Evolutionary conservation across 53 echinoderm and acorn worm species (phyloP).

Genomic region (Antedon mediterranea): DNA sequence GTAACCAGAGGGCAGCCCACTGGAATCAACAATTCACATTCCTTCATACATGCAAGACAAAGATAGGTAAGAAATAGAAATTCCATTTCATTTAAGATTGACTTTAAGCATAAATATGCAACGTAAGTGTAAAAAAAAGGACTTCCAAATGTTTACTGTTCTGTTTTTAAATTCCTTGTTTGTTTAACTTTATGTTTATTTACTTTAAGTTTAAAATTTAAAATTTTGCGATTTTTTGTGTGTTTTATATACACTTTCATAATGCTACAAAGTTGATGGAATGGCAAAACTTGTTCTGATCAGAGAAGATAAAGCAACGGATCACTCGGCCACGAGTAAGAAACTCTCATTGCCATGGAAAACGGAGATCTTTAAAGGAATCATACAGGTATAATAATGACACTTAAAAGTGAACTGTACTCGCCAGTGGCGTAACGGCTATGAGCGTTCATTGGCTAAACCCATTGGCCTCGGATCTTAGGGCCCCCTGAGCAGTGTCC

Average conservation of each 20-base stretch:
- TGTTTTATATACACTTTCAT: neutral
- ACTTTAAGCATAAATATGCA: no score
- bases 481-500: no score
- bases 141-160: no score
- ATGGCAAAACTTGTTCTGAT: slow-evolving; percentile 34
- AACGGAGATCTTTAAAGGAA: slow-evolving; percentile 87
- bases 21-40: slow-evolving; percentile 69
- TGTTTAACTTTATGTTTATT: no score
- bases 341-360: slow-evolving; percentile 79
- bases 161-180: no score
- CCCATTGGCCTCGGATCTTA: no score
- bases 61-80: slow-evolving; percentile 35
- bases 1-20: slow-evolving; percentile 55
- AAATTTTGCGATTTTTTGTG: neutral
- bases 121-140: no score
- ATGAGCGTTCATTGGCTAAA: no score
- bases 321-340: slow-evolving; percentile 56
- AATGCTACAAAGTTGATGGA: slow-evolving; percentile 51
- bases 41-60: slow-evolving; percentile 41
- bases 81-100: no score
- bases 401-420: no score
- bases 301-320: slow-evolving; percentile 41
- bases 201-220: no score
- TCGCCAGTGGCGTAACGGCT: no score
- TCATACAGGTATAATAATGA: slow-evolving; percentile 68